Conservation (phyloP, 2,113 vertebrate genomes). For the Ibidorhyncha struthersii region DNA sequence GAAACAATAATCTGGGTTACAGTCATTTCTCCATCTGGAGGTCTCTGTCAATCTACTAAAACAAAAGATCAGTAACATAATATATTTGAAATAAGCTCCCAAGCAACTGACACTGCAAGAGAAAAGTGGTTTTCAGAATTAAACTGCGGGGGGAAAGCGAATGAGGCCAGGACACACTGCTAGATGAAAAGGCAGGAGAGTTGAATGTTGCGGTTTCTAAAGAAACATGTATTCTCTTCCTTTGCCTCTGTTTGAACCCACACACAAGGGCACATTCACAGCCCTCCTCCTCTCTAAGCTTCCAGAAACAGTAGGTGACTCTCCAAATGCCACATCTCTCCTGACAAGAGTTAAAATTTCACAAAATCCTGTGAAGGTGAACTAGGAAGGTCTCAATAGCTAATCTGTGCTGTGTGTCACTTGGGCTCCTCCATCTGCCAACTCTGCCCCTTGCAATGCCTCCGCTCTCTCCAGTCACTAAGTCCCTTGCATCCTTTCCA, state of each 20-base stretch:
- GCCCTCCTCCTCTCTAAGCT: neutral
- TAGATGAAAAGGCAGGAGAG: neutral
- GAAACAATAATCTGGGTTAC: neutral
- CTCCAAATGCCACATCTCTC: neutral
- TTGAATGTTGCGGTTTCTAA: neutral
- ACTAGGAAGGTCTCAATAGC: neutral
- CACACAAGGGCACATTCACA: neutral
- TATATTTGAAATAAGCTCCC: neutral
- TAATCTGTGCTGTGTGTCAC: neutral
- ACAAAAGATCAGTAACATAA: neutral
- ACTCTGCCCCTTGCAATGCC: neutral
- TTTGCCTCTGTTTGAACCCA: neutral
- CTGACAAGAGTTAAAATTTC: neutral
- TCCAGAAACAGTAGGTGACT: neutral
- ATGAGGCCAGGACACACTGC: neutral
- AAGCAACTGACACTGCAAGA: neutral
- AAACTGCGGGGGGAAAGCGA: accelerated
- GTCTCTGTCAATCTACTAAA: neutral
- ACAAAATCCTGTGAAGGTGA: neutral
- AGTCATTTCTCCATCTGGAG: neutral
- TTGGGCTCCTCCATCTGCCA: neutral
- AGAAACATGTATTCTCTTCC: neutral
- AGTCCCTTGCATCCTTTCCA: neutral
- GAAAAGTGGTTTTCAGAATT: neutral
- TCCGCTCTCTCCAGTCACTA: neutral